Conservation (phyloP, 2,113 vertebrate species). For the Peucedramus taeniatus region DNA sequence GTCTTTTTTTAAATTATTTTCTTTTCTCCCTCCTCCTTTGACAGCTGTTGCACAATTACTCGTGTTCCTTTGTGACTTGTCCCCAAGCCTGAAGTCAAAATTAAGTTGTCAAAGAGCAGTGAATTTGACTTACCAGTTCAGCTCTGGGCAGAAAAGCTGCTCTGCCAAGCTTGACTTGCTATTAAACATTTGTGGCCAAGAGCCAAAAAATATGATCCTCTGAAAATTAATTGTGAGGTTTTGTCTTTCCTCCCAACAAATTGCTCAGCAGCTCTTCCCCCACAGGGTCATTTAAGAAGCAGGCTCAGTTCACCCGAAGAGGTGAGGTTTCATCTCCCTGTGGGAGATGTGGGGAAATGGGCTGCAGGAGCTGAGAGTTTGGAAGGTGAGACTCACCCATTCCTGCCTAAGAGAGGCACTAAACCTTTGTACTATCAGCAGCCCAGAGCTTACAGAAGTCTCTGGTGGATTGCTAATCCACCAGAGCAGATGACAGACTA, state of each 20-base stretch:
- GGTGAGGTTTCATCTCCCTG: not conserved
- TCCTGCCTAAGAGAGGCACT: not conserved
- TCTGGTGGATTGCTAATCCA: not conserved
- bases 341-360: no score
- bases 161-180: not conserved
- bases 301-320: not conserved
- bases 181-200: not conserved
- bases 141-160: not conserved
- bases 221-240: not conserved
- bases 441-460: not conserved
- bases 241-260: not conserved
- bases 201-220: not conserved
- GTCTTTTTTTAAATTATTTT: not conserved
- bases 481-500: not conserved
- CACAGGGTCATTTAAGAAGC: not conserved
- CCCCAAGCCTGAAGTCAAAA: not conserved
- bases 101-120: slow-evolving; percentile 8
- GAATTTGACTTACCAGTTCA: not conserved
- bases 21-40: not conserved
- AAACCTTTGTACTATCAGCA: not conserved
- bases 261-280: not conserved
- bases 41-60: not conserved
- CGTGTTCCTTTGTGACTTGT: not conserved
- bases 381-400: not conserved
- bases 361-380: not conserved